Conservation (phyloP, 2,888 invertebrate genomes). For the Xestia sexstrigata region DNA sequence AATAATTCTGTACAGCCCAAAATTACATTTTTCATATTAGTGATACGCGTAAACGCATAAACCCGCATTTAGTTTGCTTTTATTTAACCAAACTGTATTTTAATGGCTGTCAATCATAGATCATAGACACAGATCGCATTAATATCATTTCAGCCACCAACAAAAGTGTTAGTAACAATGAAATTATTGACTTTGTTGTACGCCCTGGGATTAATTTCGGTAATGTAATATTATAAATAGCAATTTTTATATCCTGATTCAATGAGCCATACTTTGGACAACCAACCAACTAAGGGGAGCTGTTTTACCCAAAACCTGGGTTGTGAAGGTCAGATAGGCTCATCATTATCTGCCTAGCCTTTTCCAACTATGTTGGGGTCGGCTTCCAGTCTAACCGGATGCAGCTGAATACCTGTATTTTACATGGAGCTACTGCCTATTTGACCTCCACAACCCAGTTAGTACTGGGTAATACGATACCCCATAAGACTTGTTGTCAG, state of each 20-base stretch:
- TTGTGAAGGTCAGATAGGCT: not conserved
- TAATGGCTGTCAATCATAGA: conserved; percentile 37
- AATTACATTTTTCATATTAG: not conserved
- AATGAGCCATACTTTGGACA: not conserved
- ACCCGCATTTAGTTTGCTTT: conserved; percentile 9
- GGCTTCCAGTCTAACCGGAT: no score
- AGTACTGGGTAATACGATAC: no score
- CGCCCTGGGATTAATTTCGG: conserved; percentile 38
- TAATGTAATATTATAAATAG: conserved; percentile 24
- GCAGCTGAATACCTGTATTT: no score
- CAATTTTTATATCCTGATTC: not conserved
- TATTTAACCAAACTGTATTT: conserved; percentile 16
- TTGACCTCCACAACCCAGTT: no score
- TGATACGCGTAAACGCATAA: conserved; percentile 25
- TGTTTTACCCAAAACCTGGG: not conserved
- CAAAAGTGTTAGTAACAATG: conserved; percentile 48
- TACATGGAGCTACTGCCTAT: no score
- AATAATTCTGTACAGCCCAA: not conserved
- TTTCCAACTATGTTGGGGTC: no score
- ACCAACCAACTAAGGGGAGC: no score
- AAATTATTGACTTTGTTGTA: conserved; percentile 43
- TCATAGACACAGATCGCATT: conserved; percentile 11
- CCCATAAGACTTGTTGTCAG: no score
- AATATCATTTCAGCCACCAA: conserved; percentile 10
- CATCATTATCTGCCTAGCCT: no score